These are phyloP conservation scores for Patagioenas fasciata DNA, from an alignment of 2,113 vertebrate species.

Conservation along the genomic window DNA sequence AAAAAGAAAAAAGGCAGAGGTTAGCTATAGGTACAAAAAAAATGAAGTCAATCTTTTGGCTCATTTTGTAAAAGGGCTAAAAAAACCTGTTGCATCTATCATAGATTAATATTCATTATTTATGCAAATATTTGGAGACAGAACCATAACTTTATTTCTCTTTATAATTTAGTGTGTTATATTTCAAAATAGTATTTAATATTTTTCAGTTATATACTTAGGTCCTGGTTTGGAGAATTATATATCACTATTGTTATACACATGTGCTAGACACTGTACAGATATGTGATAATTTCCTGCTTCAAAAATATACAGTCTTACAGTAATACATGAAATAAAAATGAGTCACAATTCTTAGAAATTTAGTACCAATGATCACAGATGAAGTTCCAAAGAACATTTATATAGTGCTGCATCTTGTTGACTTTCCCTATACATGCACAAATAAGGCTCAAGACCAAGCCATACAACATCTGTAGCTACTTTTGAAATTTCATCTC, in stretches of 20 bases:
- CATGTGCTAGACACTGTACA: neutral
- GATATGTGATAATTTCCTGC: neutral
- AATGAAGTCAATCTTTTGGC: neutral
- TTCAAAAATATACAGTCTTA: neutral
- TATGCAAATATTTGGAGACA: neutral
- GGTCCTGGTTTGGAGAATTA: neutral
- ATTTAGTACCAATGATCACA: neutral
- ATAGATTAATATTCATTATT: neutral
- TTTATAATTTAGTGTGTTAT: neutral
- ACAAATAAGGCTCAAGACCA: neutral
- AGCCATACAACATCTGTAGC: neutral
- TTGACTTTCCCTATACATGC: neutral
- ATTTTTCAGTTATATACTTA: neutral
- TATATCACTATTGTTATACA: neutral
- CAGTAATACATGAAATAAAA: neutral
- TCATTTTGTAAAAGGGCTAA: neutral
- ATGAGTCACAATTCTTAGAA: neutral
- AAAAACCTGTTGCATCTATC: neutral
- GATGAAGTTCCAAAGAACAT: neutral
- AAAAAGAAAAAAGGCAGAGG: neutral
- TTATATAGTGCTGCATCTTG: neutral
- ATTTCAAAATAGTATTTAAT: neutral
- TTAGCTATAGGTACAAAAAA: neutral
- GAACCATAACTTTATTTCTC: neutral
- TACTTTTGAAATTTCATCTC: neutral